Percentiles rank a stretch among this genome's conserved stretches.
phyloP scores from a whole-genome alignment of 2,113 vertebrate genomes.

The Barnardius zonarius region DNA sequence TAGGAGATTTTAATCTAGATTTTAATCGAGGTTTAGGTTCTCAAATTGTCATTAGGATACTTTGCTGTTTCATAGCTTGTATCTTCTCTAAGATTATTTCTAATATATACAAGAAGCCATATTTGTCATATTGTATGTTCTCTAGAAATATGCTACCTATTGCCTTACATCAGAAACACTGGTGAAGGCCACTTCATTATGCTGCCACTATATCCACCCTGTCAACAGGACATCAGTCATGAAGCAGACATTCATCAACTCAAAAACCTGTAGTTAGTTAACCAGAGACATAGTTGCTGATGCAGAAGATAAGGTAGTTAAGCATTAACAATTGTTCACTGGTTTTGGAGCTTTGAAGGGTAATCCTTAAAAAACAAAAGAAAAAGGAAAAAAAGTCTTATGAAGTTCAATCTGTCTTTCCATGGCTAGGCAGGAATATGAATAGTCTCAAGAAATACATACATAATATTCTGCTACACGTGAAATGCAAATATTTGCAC shows the following conservation, averaged over 20 bases:
- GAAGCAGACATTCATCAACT: not conserved
- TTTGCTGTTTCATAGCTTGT: not conserved
- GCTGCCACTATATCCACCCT: not conserved
- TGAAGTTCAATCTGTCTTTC: not conserved
- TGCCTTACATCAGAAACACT: not conserved
- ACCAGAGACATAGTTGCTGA: constrained; percentile 6
- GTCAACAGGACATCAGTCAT: not conserved
- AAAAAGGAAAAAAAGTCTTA: not conserved
- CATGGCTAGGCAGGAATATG: not conserved
- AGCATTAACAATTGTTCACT: not conserved
- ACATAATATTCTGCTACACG: not conserved
- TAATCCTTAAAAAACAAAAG: not conserved
- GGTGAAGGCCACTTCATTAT: not conserved
- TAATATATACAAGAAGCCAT: not conserved
- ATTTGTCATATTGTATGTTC: not conserved
- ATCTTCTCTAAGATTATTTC: not conserved
- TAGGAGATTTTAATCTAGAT: not conserved
- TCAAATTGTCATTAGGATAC: not conserved
- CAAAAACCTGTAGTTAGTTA: not conserved
- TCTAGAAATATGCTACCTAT: not conserved
- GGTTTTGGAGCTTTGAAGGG: not conserved
- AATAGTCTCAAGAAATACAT: not conserved
- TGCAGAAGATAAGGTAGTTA: not conserved
- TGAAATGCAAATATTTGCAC: not conserved
- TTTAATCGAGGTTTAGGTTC: not conserved